phyloP scores from a whole-genome alignment of 2,113 vertebrate species.

The Amphiprion ocellaris region DNA sequence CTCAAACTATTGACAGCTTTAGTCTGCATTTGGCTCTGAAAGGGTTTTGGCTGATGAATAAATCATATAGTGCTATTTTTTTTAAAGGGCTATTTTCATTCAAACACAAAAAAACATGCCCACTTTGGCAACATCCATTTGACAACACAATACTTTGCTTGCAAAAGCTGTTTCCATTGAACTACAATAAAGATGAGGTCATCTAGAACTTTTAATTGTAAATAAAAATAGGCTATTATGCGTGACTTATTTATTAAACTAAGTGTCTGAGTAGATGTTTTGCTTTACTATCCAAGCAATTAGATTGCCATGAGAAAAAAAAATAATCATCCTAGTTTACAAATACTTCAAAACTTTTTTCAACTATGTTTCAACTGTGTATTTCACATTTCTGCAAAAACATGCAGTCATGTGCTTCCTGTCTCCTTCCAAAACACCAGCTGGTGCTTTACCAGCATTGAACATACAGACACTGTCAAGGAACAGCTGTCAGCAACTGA shows the following conservation, averaged over 20 bases:
- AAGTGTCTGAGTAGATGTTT: too few species aligned
- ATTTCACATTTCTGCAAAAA: too few species aligned
- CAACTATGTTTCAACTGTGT: too few species aligned
- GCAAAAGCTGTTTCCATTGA: conserved; percentile 14
- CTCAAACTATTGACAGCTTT: conserved; percentile 52
- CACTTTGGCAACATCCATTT: conserved; percentile 29
- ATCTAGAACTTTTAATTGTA: conserved; percentile 10
- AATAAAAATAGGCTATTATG: conserved; percentile 6
- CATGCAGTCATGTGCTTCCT: too few species aligned
- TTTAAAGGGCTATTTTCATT: conserved; percentile 42
- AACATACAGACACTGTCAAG: background rate
- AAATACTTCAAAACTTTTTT: too few species aligned
- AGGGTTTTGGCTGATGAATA: conserved; percentile 64
- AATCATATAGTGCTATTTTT: conserved; percentile 58
- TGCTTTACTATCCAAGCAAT: background rate
- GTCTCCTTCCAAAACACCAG: too few species aligned
- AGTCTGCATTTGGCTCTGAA: conserved; percentile 49
- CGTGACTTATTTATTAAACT: background rate
- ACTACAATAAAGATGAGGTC: conserved; percentile 24
- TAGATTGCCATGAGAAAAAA: background rate
- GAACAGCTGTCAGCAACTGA: background rate
- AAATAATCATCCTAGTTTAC: too few species aligned
- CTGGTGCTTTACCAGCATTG: background rate
- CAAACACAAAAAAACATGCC: conserved; percentile 40
- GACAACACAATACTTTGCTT: conserved; percentile 12